Percentiles rank a stretch among this genome's conserved stretches.
These are phyloP conservation scores for Semnopithecus entellus DNA, from an alignment of 2,113 vertebrate species.

Conservation along the genomic window DNA sequence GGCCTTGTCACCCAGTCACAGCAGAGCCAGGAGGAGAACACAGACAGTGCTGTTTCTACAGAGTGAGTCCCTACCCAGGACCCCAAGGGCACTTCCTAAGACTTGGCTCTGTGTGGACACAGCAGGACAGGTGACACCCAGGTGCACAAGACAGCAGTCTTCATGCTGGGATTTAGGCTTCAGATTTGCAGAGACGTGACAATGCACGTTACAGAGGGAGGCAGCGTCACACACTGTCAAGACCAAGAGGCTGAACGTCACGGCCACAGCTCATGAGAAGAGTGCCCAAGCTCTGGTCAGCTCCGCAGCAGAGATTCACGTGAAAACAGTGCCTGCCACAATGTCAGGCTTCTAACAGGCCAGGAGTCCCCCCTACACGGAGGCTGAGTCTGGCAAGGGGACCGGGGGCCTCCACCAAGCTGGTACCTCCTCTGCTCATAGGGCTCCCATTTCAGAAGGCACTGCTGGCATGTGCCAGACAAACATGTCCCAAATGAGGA, in stretches of 20 bases:
- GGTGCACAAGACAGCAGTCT: not conserved
- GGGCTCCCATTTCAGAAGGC: not conserved
- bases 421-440: not conserved
- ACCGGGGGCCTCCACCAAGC: not conserved
- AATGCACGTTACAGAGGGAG: accelerated
- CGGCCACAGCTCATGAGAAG: not conserved
- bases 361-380: accelerated
- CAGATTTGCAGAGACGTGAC: not conserved
- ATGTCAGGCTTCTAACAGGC: not conserved
- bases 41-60: not conserved
- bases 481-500: accelerated
- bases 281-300: not conserved
- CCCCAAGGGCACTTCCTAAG: accelerated
- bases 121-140: not conserved
- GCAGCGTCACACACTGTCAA: not conserved
- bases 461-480: accelerated
- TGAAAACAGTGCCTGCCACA: accelerated
- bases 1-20: not conserved
- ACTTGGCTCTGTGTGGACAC: not conserved
- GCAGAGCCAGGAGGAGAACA: not conserved
- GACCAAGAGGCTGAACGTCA: not conserved
- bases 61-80: not conserved
- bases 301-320: accelerated
- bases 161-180: not conserved
- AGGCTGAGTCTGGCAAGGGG: not conserved